phyloP scores from a whole-genome alignment of 1,140 invertebrate species.

The Psilanteris sp. region DNA sequence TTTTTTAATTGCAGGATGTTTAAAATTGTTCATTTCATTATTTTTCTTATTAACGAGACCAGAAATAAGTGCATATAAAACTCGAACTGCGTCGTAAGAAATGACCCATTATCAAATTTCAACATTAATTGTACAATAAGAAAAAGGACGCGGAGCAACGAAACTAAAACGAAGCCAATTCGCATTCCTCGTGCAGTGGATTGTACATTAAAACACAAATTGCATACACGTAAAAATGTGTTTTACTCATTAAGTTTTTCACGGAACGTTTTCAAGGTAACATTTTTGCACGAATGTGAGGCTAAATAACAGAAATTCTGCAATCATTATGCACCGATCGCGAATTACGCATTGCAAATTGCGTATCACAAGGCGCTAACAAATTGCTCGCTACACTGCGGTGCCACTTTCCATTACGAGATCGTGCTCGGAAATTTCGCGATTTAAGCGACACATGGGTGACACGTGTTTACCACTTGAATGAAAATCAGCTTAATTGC shows the following conservation, averaged over 20 bases:
- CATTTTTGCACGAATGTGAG: slow-evolving; percentile 55
- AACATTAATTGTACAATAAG: background rate
- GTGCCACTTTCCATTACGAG: slow-evolving; percentile 34
- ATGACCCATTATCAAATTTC: background rate
- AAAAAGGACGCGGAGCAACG: background rate
- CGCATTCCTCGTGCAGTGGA: slow-evolving; percentile 8
- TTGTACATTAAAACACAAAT: slow-evolving; percentile 32
- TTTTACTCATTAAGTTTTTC: slow-evolving; percentile 56
- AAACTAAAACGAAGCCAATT: slow-evolving; percentile 7
- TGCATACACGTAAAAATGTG: slow-evolving; percentile 37
- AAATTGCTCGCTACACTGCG: slow-evolving; percentile 46
- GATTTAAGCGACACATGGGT: slow-evolving; percentile 28
- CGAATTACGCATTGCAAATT: slow-evolving; percentile 41
- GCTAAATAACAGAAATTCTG: slow-evolving; percentile 50
- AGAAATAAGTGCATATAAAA: too few relatives aligned
- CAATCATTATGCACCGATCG: slow-evolving; percentile 43
- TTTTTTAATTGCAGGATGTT: too few relatives aligned
- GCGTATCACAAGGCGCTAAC: slow-evolving; percentile 45
- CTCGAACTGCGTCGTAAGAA: too few relatives aligned
- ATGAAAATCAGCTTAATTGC: too few relatives aligned
- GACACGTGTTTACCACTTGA: too few relatives aligned
- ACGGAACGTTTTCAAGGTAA: slow-evolving; percentile 53
- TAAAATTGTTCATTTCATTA: too few relatives aligned
- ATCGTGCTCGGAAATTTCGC: slow-evolving; percentile 23
- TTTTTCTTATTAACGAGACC: too few relatives aligned